These are phyloP conservation scores for Diglossa cyanea DNA, from an alignment of 2,797 vertebrate genomes.

Conservation along the genomic window DNA sequence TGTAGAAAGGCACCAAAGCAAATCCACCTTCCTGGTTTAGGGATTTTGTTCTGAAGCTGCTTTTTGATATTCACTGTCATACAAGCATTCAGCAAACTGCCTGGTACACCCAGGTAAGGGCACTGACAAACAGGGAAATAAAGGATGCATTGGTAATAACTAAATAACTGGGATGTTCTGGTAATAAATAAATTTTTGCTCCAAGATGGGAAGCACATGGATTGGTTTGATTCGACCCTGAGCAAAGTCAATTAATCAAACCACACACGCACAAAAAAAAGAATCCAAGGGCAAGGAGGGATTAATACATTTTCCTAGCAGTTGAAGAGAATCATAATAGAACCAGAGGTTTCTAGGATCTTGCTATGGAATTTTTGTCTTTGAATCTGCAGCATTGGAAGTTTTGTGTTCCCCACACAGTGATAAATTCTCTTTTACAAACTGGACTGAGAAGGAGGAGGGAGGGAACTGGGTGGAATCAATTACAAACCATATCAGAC, in stretches of 20 bases:
- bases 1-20: neutral
- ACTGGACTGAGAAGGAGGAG: slow-evolving; percentile 36
- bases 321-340: neutral
- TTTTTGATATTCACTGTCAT: neutral
- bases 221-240: neutral
- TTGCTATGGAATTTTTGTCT: slow-evolving; percentile 28
- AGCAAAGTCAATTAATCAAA: slow-evolving; percentile 14
- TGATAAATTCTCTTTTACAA: slow-evolving; percentile 54
- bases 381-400: neutral
- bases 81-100: neutral
- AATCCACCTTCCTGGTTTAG: neutral
- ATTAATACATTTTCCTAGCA: slow-evolving; percentile 9
- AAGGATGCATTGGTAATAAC: neutral
- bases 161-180: neutral
- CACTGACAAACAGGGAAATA: neutral
- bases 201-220: neutral
- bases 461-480: slow-evolving; percentile 67
- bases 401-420: slow-evolving; percentile 10
- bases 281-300: neutral
- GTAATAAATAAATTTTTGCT: neutral
- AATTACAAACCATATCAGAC: slow-evolving; percentile 72
- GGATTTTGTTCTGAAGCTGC: neutral
- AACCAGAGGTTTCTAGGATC: neutral
- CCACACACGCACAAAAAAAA: neutral
- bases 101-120: neutral